phyloP scores from a whole-genome alignment of 2,888 invertebrate species.

The Stomorhina lunata region DNA sequence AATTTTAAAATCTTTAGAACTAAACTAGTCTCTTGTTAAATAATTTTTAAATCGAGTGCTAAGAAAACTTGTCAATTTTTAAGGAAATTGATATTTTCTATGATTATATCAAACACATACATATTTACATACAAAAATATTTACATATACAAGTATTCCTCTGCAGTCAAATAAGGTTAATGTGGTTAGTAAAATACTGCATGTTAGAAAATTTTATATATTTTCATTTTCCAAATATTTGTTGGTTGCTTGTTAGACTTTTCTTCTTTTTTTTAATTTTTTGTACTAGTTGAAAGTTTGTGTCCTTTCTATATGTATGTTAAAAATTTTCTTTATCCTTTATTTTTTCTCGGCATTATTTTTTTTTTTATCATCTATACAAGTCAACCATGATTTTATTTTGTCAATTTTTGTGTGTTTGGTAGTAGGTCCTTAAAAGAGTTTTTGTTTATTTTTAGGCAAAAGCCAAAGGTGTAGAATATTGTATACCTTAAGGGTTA shows the following conservation, averaged over 20 bases:
- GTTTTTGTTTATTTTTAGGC: constrained; percentile 34
- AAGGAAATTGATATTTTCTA: constrained; percentile 54
- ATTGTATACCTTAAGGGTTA: constrained; percentile 47
- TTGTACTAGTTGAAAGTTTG: constrained; percentile 15
- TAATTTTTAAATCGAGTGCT: constrained; percentile 28
- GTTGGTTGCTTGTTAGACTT: not conserved
- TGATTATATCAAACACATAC: constrained; percentile 23
- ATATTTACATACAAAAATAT: not conserved
- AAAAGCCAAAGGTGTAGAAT: constrained; percentile 52
- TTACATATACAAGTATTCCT: not conserved
- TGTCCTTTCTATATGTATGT: constrained; percentile 20
- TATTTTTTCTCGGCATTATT: not conserved
- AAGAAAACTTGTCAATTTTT: constrained; percentile 16
- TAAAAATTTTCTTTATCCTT: not conserved
- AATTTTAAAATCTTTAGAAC: constrained; percentile 2
- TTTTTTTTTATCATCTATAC: not conserved
- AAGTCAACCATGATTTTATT: constrained; percentile 10
- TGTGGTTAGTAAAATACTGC: constrained; percentile 4
- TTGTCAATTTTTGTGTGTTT: constrained; percentile 27
- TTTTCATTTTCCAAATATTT: not conserved
- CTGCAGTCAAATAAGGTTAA: not conserved
- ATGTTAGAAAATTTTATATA: not conserved
- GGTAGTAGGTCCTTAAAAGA: constrained; percentile 14
- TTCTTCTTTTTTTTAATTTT: too few relatives aligned
- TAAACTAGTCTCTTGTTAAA: constrained; percentile 39